Conservation (phyloP, 2,797 vertebrate species). For the Fistularia tabacaria region DNA sequence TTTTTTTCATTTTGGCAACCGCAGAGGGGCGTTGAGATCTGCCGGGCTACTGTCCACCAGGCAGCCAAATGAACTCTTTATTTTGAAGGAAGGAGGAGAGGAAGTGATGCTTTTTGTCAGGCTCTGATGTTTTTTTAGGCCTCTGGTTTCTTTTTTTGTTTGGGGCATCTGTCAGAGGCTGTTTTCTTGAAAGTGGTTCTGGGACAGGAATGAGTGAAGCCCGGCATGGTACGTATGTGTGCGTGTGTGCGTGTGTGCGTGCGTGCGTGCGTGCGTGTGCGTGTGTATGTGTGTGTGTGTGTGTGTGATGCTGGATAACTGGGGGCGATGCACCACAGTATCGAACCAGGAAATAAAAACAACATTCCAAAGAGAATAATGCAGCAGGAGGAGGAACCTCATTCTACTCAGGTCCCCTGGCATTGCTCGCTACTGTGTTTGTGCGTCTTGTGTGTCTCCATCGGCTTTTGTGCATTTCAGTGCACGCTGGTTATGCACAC, state of each 20-base stretch:
- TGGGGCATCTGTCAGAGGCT: conserved; percentile 58
- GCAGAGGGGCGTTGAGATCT: neutral
- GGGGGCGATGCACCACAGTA: conserved; percentile 40
- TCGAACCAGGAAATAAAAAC: conserved; percentile 69
- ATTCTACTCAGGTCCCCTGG: conserved; percentile 59
- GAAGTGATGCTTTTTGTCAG: conserved; percentile 25
- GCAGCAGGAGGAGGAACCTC: conserved; percentile 67
- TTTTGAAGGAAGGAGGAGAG: conserved; percentile 16
- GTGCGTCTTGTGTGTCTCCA: conserved; percentile 20
- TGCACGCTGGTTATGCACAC: conserved; percentile 50
- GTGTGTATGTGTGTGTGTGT: conserved; percentile 5
- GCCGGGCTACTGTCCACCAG: conserved; percentile 10
- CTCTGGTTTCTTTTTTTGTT: conserved; percentile 46
- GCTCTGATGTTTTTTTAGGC: conserved; percentile 40
- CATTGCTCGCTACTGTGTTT: conserved; percentile 26
- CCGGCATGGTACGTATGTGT: neutral
- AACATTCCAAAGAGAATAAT: conserved; percentile 73
- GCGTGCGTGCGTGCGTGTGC: conserved; percentile 1
- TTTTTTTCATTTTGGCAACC: conserved; percentile 1
- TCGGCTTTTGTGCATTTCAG: conserved; percentile 6
- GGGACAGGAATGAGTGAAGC: conserved; percentile 46
- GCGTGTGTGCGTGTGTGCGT: conserved; percentile 4
- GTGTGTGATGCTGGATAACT: conserved; percentile 36
- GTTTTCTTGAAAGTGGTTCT: conserved; percentile 61
- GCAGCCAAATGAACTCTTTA: conserved; percentile 30